Evolutionary conservation across 2,888 invertebrate species (phyloP), one percentile per base, ranked within the genome.

Genomic region (Orthonychiurus folsomi): DNA sequence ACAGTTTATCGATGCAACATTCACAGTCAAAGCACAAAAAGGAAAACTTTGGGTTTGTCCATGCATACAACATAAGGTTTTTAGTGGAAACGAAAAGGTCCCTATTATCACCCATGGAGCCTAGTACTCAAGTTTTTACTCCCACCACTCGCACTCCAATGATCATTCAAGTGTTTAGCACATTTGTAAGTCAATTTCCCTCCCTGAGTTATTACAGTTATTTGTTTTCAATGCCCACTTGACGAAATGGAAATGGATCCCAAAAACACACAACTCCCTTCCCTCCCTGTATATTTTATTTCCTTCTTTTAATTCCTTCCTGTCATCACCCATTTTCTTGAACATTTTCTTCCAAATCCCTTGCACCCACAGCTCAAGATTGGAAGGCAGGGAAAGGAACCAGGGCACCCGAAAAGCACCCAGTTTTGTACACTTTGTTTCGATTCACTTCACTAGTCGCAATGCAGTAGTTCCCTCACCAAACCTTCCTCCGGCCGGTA

Each of bases 1-100:
- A 37, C 37, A 37, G 37, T 37, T 37, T 37, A 37, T 37, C 37
- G 37, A 37, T 37, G 37, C 37, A 37, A 37, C 37, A 37, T 37
- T 37, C 9, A 9, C 5, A 15, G 15, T 37, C 15, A 15, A 15
- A 37, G 37, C 37, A 37, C 5, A 37, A 15, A n/a, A n/a, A n/a
- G n/a, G n/a, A n/a, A n/a, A n/a, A n/a, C n/a, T n/a, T n/a, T n/a
- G n/a, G n/a, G n/a, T n/a, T n/a, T n/a, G n/a, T n/a, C n/a, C n/a
- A n/a, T n/a, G n/a, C n/a, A n/a, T n/a, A n/a, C n/a, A n/a, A n/a
- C n/a, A n/a, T n/a, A 37, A 37, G 37, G 37, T 37, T 37, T 37
- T 37, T 15, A 37, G 37, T 5, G 37, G 37, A 37, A 37, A 15
- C 37, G 37, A 37, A 9, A n/a, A n/a, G n/a, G n/a, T n/a, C n/a